Percentiles rank a stretch among this genome's conserved stretches.
Evolutionary conservation across 2,113 vertebrate species (phyloP).

Genomic region (Orthonyx spaldingii): DNA sequence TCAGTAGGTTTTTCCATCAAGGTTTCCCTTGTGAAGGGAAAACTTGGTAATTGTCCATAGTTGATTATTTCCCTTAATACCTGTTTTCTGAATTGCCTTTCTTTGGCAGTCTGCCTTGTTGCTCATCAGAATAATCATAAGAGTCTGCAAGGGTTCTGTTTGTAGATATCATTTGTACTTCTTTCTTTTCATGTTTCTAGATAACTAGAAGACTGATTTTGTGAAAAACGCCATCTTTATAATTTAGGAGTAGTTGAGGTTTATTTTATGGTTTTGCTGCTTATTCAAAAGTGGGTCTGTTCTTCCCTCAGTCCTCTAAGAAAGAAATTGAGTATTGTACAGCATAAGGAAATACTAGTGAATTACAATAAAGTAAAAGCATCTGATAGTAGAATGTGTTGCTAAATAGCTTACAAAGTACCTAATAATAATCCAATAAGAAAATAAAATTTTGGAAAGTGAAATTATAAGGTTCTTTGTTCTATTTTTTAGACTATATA

Average conservation of each 20-base stretch:
- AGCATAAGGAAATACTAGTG: not conserved
- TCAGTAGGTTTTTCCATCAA: not conserved
- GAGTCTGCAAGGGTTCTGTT: not conserved
- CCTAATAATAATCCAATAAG: not conserved
- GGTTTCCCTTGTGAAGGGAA: not conserved
- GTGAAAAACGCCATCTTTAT: not conserved
- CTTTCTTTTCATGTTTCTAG: not conserved
- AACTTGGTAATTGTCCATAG: not conserved
- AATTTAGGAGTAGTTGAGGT: not conserved
- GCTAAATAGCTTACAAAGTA: not conserved
- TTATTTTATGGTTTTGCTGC: not conserved
- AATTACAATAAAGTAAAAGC: not conserved
- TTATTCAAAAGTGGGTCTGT: not conserved
- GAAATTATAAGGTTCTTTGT: not conserved
- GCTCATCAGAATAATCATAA: not conserved
- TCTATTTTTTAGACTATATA: conserved; percentile 88
- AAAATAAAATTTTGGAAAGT: not conserved
- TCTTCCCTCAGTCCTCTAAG: not conserved
- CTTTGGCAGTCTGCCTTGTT: not conserved
- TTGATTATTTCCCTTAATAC: not conserved
- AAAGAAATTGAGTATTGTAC: not conserved
- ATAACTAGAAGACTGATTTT: not conserved
- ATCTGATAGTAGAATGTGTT: not conserved
- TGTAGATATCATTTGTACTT: not conserved
- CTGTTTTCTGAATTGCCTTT: not conserved